Conservation (phyloP, 2,113 vertebrate species). For the Myodes glareolus region DNA sequence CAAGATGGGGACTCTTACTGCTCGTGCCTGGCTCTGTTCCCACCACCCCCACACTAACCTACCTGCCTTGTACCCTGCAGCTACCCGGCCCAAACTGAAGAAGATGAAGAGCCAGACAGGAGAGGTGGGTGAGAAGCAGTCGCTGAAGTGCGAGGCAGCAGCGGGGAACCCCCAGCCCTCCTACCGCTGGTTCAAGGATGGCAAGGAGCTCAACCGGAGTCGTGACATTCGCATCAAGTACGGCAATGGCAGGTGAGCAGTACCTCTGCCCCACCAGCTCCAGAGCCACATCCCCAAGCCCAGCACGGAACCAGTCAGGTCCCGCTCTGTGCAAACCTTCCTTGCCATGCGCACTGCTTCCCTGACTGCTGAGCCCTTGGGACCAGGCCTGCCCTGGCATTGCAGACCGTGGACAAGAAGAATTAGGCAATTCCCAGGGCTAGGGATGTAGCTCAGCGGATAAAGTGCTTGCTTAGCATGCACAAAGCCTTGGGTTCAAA, state of each 20-base stretch:
- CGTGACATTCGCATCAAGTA: constrained; percentile 93
- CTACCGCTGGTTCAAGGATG: constrained; percentile 98
- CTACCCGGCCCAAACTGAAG: constrained; percentile 93
- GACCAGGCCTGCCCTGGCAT: background rate
- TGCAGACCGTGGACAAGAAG: background rate
- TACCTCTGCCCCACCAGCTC: background rate
- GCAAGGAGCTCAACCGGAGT: constrained; percentile 95
- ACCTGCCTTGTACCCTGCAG: constrained; percentile 80
- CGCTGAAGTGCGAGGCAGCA: constrained; percentile 93
- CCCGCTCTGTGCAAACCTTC: background rate
- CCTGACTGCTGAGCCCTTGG: background rate
- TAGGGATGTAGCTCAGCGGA: background rate
- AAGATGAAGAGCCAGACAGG: constrained; percentile 92
- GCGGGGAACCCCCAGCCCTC: constrained; percentile 92
- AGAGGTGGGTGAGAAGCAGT: constrained; percentile 92
- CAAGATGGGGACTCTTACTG: background rate
- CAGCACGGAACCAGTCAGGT: accelerated
- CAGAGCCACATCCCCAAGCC: background rate
- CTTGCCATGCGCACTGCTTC: background rate
- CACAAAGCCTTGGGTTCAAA: background rate
- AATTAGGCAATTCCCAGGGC: background rate
- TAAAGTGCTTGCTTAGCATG: background rate
- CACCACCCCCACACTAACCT: constrained; percentile 31
- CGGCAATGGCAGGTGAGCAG: constrained; percentile 91
- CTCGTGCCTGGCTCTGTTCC: background rate